phyloP scores from a whole-genome alignment of 2,888 invertebrate genomes.

The Drosophila emarginata region DNA sequence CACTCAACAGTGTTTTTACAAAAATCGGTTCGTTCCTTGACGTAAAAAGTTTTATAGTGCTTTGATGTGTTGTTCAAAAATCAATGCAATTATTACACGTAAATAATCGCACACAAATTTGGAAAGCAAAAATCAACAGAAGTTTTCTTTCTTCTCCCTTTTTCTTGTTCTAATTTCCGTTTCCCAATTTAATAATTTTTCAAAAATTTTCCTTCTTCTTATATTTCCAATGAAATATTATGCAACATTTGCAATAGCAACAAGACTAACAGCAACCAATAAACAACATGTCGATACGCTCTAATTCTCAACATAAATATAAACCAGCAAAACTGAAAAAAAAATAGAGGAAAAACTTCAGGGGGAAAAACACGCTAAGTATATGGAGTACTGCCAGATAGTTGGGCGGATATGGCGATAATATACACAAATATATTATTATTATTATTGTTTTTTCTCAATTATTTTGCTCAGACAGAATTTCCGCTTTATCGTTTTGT shows the following conservation, averaged over 20 bases:
- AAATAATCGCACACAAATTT: too few relatives aligned
- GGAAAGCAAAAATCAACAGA: background rate
- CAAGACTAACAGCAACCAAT: constrained; percentile 55
- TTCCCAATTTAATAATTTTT: too few relatives aligned
- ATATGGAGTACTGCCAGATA: background rate
- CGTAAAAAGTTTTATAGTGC: too few relatives aligned
- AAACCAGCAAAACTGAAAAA: constrained; percentile 21
- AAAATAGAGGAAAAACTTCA: constrained; percentile 32
- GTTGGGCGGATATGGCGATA: background rate
- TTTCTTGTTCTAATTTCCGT: background rate
- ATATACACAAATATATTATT: background rate
- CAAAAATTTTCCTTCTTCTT: background rate
- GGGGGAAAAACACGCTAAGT: background rate
- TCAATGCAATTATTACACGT: too few relatives aligned
- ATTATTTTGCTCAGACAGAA: constrained; percentile 50
- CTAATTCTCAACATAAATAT: constrained; percentile 57
- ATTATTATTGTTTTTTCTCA: constrained; percentile 46
- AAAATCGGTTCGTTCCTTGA: too few relatives aligned
- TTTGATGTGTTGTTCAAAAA: too few relatives aligned
- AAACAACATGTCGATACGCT: constrained; percentile 62
- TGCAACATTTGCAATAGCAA: constrained; percentile 9
- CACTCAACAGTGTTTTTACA: too few relatives aligned
- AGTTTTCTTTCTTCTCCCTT: background rate
- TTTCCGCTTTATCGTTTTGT: background rate
- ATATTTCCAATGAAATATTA: constrained; percentile 5